Conservation (phyloP, 2,113 vertebrate species). For the Poeciliopsis occidentalis region DNA sequence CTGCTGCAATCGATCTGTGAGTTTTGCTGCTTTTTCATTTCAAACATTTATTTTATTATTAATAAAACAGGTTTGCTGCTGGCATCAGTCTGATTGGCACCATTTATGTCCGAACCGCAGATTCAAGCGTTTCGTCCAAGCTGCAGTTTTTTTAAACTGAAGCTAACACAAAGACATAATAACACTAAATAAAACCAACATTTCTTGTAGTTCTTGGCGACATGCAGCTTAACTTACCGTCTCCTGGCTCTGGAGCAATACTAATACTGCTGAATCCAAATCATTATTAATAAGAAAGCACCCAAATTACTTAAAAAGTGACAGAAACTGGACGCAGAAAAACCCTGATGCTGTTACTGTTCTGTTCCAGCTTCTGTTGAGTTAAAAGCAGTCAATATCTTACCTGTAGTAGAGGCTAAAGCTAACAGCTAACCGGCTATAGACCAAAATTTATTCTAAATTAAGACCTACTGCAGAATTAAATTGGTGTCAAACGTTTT, state of each 20-base stretch:
- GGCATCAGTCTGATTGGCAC: neutral
- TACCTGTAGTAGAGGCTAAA: neutral
- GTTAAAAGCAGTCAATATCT: neutral
- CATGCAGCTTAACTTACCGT: neutral
- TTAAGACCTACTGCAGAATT: neutral
- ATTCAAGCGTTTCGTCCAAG: too few relatives aligned
- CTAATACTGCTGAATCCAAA: neutral
- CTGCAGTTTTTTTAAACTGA: neutral
- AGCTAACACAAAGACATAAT: neutral
- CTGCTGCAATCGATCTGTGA: neutral
- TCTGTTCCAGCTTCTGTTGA: neutral
- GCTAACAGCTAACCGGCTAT: too few relatives aligned
- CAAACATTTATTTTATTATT: neutral
- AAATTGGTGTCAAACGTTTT: too few relatives aligned
- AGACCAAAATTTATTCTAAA: neutral
- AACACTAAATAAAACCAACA: neutral
- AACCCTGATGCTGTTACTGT: neutral
- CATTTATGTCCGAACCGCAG: neutral
- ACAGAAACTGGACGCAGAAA: neutral
- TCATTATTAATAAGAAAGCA: neutral
- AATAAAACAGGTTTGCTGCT: neutral
- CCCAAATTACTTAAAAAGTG: neutral
- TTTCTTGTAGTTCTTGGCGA: neutral
- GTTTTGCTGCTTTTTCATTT: neutral
- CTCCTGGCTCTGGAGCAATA: neutral